Evolutionary conservation across 2,797 vertebrate species (phyloP), one percentile per base, ranked within the genome.

Genomic region (Dipus sagitta): DNA sequence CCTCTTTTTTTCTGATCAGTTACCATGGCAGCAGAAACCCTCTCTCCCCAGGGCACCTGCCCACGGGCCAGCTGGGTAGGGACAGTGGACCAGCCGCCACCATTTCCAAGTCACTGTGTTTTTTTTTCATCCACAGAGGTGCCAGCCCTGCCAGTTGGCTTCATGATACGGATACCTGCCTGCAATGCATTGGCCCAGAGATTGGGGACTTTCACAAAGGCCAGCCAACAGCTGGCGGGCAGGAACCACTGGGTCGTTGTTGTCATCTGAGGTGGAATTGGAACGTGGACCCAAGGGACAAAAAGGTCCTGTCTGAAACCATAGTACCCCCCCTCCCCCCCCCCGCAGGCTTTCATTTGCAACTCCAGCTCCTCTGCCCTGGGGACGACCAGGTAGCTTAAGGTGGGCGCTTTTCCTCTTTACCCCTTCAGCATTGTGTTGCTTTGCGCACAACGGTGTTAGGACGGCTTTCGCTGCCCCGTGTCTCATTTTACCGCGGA

Each of bases 201-300:
- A 94, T 52, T 0, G 0, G 97, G 95, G 92, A 96, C 96, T 97
- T 96, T 96, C 91, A 96, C 97, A 96, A 92, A 96, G 91, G 89
- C 94, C 87, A 94, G 97, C 94, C 95, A 96, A 94, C 97, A 97
- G 97, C 97, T 97, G 96, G 95, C 95, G 97, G 94, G 96, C 97
- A 94, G 96, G 94, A 96, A 81, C 87, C 67, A 58, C 94, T 91
- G 88, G 92, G 94, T 88, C 92, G 92, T 94, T 96, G 96, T 94
- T 96, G 95, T 96, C 97, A 85, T 95, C 95, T 91, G 67, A 72
- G 86, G 82, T 68, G 77, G 90, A 94, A 93, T 28, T 52, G 77
- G 70, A 95, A 88, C 10, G 0, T 14, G n/a, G 62, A 60, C 47
- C 80, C 60, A 20, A 65, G 90, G 93, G 87, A 97, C 96, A 47